Conservation (phyloP, 2,113 vertebrate genomes). For the Myodes glareolus region DNA sequence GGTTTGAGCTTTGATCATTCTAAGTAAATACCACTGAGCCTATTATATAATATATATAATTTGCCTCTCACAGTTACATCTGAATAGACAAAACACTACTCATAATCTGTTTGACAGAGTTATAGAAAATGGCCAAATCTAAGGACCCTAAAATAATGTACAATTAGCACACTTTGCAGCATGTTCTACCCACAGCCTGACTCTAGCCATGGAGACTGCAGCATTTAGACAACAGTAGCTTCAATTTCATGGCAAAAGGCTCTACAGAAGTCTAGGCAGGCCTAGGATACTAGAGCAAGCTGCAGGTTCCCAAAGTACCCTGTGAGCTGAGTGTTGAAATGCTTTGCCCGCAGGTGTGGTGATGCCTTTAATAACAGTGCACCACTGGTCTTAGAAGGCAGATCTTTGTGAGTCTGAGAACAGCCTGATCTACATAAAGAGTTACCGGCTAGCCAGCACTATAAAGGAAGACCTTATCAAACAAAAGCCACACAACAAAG, state of each 20-base stretch:
- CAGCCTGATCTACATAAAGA: background rate
- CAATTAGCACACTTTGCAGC: conserved; percentile 9
- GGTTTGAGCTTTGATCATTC: background rate
- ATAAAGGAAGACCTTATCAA: background rate
- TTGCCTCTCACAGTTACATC: background rate
- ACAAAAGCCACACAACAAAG: background rate
- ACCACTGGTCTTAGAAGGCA: background rate
- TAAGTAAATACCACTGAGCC: too few species aligned
- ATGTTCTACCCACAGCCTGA: background rate
- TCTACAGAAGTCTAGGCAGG: conserved; percentile 3
- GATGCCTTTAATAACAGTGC: background rate
- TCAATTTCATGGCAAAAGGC: background rate
- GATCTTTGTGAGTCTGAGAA: background rate
- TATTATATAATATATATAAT: too few species aligned
- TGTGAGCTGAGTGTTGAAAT: background rate
- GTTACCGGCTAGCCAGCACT: background rate
- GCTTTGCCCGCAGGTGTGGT: background rate
- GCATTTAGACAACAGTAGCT: background rate
- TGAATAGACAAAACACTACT: background rate
- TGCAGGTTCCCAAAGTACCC: background rate
- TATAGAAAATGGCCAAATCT: background rate
- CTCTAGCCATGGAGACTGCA: background rate
- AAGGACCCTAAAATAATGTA: background rate
- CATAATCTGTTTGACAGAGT: background rate
- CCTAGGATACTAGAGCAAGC: background rate